Evolutionary conservation across 2,888 invertebrate genomes (phyloP).

Genomic region (Lithophane semibrunnea): DNA sequence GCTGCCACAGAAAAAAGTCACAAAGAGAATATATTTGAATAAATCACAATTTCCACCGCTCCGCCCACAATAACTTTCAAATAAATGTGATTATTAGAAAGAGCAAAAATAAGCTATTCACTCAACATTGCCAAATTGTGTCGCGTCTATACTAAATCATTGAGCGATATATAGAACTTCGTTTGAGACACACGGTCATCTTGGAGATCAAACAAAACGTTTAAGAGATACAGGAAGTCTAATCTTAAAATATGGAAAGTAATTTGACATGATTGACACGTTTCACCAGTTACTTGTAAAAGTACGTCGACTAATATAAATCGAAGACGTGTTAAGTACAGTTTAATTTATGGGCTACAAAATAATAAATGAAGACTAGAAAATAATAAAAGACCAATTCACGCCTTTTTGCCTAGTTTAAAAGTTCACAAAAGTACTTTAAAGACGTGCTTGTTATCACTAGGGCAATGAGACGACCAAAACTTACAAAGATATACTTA

Average conservation of each 20-base stretch:
- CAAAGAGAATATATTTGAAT: constrained; percentile 69
- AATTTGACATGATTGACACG: background rate
- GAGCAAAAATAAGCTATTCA: constrained; percentile 80
- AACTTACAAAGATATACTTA: constrained; percentile 47
- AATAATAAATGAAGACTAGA: background rate
- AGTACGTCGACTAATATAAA: background rate
- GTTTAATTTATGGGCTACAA: background rate
- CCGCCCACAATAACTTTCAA: constrained; percentile 74
- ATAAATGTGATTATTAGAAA: constrained; percentile 79
- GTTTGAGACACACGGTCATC: constrained; percentile 50
- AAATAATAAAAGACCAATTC: background rate
- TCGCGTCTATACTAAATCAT: constrained; percentile 80
- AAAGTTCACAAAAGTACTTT: constrained; percentile 10
- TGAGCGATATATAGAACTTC: constrained; percentile 70
- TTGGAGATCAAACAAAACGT: constrained; percentile 40
- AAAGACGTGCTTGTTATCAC: constrained; percentile 21
- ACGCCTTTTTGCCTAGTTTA: background rate
- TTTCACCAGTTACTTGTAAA: background rate
- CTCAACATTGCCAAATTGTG: constrained; percentile 80
- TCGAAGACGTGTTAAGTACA: background rate
- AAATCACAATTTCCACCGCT: constrained; percentile 77
- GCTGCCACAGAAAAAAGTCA: constrained; percentile 68
- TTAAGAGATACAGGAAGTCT: background rate
- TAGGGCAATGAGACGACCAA: constrained; percentile 34
- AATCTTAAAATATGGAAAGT: constrained; percentile 1